A percentile compares a stretch with the other conserved stretches of the same genome.
Evolutionary conservation across 2,797 vertebrate genomes (phyloP).

Genomic region (Threskiornis aethiopicus): DNA sequence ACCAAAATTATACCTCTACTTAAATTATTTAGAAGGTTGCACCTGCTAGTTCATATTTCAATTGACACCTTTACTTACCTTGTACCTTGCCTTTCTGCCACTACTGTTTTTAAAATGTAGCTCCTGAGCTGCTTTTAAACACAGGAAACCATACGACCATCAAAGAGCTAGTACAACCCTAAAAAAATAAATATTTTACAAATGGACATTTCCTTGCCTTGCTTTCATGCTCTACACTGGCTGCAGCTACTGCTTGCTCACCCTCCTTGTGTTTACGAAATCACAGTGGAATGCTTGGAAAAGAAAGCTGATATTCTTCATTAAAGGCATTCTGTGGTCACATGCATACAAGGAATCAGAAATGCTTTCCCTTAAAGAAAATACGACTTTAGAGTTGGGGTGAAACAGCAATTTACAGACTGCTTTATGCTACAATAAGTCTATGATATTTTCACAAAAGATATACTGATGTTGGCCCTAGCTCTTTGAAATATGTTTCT

Average conservation of each 20-base stretch:
- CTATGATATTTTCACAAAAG: background rate
- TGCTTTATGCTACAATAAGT: background rate
- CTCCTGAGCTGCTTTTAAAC: constrained; percentile 77
- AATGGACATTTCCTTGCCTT: background rate
- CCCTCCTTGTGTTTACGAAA: background rate
- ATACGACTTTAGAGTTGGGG: background rate
- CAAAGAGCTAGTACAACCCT: constrained; percentile 73
- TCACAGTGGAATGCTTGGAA: constrained; percentile 3
- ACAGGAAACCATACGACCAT: constrained; percentile 45
- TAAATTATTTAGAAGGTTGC: constrained; percentile 58
- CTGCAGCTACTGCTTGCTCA: constrained; percentile 18
- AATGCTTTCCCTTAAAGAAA: constrained; percentile 15
- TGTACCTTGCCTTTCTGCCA: constrained; percentile 36
- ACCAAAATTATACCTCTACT: background rate
- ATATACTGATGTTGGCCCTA: constrained; percentile 55
- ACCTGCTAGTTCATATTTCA: constrained; percentile 53
- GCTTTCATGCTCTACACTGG: background rate
- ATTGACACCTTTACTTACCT: constrained; percentile 36
- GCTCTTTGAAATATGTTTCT: constrained; percentile 69
- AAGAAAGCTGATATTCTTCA: constrained; percentile 1
- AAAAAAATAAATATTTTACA: background rate
- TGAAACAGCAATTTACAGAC: background rate
- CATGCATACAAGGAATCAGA: background rate
- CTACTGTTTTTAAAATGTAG: constrained; percentile 76
- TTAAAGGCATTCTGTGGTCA: constrained; percentile 26